Base-by-base conservation (phyloP, 2,113 vertebrate species). In the Seriola quinqueradiata region DNA sequence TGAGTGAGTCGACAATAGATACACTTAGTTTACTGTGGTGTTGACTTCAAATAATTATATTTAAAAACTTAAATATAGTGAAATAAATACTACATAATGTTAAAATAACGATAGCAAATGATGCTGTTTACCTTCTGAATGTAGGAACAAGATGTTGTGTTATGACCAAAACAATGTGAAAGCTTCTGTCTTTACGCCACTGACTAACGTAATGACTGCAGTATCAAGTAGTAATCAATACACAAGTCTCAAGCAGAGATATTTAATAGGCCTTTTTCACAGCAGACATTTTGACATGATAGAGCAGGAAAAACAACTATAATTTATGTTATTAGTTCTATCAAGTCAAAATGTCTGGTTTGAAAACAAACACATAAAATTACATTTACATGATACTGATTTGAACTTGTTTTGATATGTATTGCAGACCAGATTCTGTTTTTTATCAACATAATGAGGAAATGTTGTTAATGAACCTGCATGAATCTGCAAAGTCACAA, bases 201-300 rank as follows among this genome's bases (percentile, higher is more conserved):
- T 69, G 48, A 69, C n/a, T 19, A 10, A 13, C 21, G 50, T 52
- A 52, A 54, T 54, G 21, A 54, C 21, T 10, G 10, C 23, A 44
- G 64, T 61, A 61, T 68, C 44, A 44, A 11, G 40, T 23, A 34
- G 23, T 60, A 17, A 69, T 69, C 63, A 54, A 69, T 75, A 54
- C 12, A 23, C 28, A 11, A 1, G 7, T 54, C 63, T 67, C 23
- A 42, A 55, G 14, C 61, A 57, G 2, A 42, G 60, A 54, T 44
- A 48, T n/a, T 21, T 44, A 13, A 64, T n/a, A 34, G 36, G 44
- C 48, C 48, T 19, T 19, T 36, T 50, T 28, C 19, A 46, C 17
- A 17, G 46, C 13, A 28, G 28, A 63, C 4, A 61, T 36, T 59
- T n/a, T 46, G 42, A 77, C 12, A 50, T 14, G 40, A 9, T 11